phyloP scores from a whole-genome alignment of 2,888 invertebrate species.

The Epistrophella euchroma region DNA sequence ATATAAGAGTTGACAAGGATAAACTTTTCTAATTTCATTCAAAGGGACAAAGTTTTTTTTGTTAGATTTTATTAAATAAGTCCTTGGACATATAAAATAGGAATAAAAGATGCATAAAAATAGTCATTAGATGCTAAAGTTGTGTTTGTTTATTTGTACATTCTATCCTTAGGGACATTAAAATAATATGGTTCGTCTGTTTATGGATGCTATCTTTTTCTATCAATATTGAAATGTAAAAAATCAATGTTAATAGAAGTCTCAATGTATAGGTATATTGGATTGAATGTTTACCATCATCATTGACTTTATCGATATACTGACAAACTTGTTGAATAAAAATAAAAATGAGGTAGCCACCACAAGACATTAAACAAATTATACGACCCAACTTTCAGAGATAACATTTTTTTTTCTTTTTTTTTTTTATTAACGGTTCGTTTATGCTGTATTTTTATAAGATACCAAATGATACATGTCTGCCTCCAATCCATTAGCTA shows the following conservation, averaged over 20 bases:
- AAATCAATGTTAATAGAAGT: slow-evolving; percentile 32
- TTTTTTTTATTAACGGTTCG: neutral
- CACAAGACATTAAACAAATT: slow-evolving; percentile 30
- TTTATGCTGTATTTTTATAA: neutral
- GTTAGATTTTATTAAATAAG: neutral
- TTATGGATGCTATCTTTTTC: neutral
- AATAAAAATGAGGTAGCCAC: slow-evolving; percentile 51
- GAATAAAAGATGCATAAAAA: slow-evolving; percentile 11
- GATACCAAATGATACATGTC: slow-evolving; percentile 1
- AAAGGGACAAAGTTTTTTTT: neutral
- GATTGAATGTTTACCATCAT: slow-evolving; percentile 17
- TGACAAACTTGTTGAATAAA: slow-evolving; percentile 40
- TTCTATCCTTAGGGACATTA: neutral
- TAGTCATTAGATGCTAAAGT: neutral
- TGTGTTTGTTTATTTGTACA: neutral
- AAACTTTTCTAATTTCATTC: slow-evolving; percentile 38
- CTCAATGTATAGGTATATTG: neutral
- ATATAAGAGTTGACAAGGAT: slow-evolving; percentile 9
- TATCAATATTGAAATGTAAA: neutral
- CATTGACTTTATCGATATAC: slow-evolving; percentile 23
- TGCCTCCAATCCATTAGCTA: slow-evolving; percentile 10
- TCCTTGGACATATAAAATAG: slow-evolving; percentile 9
- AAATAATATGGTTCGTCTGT: neutral
- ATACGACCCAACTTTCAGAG: slow-evolving; percentile 18
- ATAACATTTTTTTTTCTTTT: neutral